These are phyloP conservation scores for Danio choprae DNA, from an alignment of 2,797 vertebrate genomes.

Conservation along the genomic window DNA sequence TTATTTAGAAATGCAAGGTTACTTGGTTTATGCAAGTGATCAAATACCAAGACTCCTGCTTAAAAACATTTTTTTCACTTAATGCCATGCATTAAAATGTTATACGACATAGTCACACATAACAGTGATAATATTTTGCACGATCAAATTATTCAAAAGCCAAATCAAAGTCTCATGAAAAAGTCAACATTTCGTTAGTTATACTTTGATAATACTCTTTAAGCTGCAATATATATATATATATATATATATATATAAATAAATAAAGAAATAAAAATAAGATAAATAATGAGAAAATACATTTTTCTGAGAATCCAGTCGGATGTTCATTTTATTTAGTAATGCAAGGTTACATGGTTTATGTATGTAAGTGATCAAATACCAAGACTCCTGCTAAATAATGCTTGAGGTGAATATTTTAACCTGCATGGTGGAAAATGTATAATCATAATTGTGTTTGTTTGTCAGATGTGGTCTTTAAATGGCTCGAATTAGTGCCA, in stretches of 20 bases:
- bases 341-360: background rate
- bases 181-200: background rate
- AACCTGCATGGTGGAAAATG: background rate
- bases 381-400: background rate
- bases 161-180: background rate
- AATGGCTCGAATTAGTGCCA: no score
- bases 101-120: conserved; percentile 32
- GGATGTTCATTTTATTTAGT: background rate
- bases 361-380: background rate
- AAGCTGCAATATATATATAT: no score
- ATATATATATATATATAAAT: no score
- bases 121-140: conserved; percentile 10
- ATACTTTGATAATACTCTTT: no score
- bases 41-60: no score
- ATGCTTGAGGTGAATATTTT: background rate
- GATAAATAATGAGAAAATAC: background rate
- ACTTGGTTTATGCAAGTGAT: no score
- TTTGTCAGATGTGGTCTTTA: background rate
- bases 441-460: background rate
- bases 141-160: background rate
- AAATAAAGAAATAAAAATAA: no score
- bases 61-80: no score
- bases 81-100: conserved; percentile 25
- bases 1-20: no score
- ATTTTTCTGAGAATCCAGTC: background rate